Conservation (phyloP, 2,797 vertebrate species). For the Cuculus canorus region DNA sequence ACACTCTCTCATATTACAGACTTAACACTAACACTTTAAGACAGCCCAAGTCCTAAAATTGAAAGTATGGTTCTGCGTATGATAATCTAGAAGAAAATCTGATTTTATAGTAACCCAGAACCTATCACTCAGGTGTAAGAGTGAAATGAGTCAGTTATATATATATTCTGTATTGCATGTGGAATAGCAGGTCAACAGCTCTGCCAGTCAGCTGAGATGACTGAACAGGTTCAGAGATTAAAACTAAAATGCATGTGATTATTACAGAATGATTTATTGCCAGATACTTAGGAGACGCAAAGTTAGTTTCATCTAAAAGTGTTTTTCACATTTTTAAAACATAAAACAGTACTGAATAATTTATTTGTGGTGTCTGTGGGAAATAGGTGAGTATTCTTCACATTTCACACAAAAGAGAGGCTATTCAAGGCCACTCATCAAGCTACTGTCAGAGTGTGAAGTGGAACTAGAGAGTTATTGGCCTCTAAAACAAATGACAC, state of each 20-base stretch:
- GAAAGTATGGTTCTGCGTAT: not conserved
- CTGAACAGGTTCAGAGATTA: not conserved
- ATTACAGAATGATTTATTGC: not conserved
- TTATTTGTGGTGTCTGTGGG: not conserved
- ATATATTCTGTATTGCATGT: not conserved
- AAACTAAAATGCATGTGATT: not conserved
- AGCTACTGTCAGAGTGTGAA: not conserved
- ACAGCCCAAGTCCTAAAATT: not conserved
- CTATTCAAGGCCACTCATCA: not conserved
- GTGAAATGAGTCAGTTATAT: not conserved
- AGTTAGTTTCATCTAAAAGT: not conserved
- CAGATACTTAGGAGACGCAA: not conserved
- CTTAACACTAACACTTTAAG: not conserved
- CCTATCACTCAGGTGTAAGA: not conserved
- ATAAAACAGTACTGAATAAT: not conserved
- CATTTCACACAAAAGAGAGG: not conserved
- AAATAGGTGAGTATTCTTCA: slow-evolving; percentile 49
- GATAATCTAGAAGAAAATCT: not conserved
- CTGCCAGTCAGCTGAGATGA: not conserved
- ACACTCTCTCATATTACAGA: not conserved
- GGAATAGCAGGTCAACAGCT: not conserved
- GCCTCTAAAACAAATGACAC: not conserved
- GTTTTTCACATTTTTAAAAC: not conserved
- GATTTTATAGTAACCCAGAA: not conserved
- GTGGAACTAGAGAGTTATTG: not conserved